Evolutionary conservation across 2,888 invertebrate species (phyloP), one percentile per base, ranked within the genome.

Genomic region (Cephus nigrinus): DNA sequence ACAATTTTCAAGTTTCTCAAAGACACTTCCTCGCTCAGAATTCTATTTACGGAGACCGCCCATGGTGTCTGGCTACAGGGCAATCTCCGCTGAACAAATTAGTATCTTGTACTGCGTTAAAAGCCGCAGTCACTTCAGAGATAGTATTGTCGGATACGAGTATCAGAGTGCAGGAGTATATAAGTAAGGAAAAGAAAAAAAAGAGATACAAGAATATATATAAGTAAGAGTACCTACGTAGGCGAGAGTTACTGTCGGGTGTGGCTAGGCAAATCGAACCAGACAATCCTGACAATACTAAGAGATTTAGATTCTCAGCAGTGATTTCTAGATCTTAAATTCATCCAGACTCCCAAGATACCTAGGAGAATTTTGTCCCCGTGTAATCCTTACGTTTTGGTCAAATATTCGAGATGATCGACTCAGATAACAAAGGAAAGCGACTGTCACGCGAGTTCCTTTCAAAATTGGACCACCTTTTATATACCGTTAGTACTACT

Each of bases 381-480:
- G 33, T 77, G 76, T 77, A 69, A 12, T 34, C 36, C 75, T 74
- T 76, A 40, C 78, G 71, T 77, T 77, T 30, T 72, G 35, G 33
- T 68, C n/a, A 77, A 72, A 74, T 71, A 74, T 80, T 76, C 73
- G 33, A 80, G 80, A 79, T 79, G 72, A 40, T 76, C 69, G 75
- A 73, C 69, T 69, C 74, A 76, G 79, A 80, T 79, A 79, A 55
- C 23, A 55, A 55, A 55, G 23, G 55, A 55, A 55, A 55, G 23
- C 9, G 55, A 55, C 55, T 55, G 55, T 55, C 55, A 55, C 9
- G 55, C 55, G 23, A 55, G 23, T 75, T 55, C 74, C 75, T 35
- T 35, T 73, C 75, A 68, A 69, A 40, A 76, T 74, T 72, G 34
- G 69, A 76, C 76, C 73, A 76, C 76, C 69, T 73, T 75, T 73